Evolutionary conservation across 2,797 vertebrate genomes (phyloP).

Genomic region (Chrysocyon brachyurus): DNA sequence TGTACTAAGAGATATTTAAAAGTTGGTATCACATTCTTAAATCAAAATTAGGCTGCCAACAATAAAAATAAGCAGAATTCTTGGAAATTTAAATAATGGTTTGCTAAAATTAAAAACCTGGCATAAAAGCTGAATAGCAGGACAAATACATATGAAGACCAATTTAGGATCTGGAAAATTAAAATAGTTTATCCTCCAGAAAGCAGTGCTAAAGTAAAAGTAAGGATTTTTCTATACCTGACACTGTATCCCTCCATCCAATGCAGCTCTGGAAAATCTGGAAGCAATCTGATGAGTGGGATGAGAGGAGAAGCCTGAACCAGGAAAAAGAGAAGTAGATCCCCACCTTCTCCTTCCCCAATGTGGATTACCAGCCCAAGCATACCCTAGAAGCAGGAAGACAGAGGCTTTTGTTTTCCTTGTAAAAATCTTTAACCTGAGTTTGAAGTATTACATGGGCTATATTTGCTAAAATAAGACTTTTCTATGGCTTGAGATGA

Average conservation of each 20-base stretch:
- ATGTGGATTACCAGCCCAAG: neutral
- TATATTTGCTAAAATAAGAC: conserved; percentile 45
- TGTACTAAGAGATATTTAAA: neutral
- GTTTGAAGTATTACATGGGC: neutral
- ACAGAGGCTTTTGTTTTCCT: neutral
- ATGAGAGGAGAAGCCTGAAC: neutral
- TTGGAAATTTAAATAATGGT: neutral
- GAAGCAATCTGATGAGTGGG: neutral
- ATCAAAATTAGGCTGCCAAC: neutral
- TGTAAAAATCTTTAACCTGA: conserved; percentile 4
- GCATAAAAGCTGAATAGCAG: neutral
- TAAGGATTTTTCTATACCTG: neutral
- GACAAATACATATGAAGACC: neutral
- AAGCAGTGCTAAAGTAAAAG: neutral
- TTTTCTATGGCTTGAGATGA: neutral
- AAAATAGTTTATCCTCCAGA: neutral
- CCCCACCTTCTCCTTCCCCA: neutral
- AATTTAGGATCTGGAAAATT: neutral
- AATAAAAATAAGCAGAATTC: neutral
- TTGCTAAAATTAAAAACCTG: neutral
- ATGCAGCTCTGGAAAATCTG: neutral
- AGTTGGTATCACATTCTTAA: neutral
- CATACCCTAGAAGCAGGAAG: neutral
- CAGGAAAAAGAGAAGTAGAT: neutral
- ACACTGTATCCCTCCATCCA: neutral